Evolutionary conservation across 2,888 invertebrate genomes (phyloP).

Genomic region (Tenthredo amoena): DNA sequence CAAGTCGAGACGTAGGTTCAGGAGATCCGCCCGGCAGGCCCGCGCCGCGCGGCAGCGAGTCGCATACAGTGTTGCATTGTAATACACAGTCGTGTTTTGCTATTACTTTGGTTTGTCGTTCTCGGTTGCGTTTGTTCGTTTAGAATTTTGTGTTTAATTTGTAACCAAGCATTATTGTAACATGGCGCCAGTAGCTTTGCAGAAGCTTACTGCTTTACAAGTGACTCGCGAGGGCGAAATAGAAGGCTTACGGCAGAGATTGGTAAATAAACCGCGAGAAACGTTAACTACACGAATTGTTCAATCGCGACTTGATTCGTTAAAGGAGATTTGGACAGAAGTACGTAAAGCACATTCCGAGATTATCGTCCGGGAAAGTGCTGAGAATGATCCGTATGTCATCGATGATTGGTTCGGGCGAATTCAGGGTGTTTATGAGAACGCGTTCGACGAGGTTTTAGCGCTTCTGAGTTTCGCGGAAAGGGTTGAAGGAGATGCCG

Average conservation of each 20-base stretch:
- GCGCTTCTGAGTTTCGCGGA: background rate
- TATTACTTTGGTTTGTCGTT: too few relatives aligned
- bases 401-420: slow-evolving; percentile 24
- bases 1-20: too few relatives aligned
- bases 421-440: slow-evolving; percentile 28
- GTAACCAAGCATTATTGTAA: too few relatives aligned
- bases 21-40: too few relatives aligned
- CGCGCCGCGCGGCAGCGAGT: too few relatives aligned
- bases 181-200: background rate
- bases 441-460: background rate
- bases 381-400: slow-evolving; percentile 20
- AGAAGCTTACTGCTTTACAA: background rate
- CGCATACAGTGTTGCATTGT: too few relatives aligned
- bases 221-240: background rate
- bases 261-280: background rate
- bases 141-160: too few relatives aligned
- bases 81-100: too few relatives aligned
- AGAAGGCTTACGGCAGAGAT: background rate
- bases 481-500: background rate
- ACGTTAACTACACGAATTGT: background rate
- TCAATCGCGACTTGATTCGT: background rate
- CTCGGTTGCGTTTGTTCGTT: too few relatives aligned
- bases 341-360: slow-evolving; percentile 41
- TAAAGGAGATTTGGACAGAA: slow-evolving; percentile 36
- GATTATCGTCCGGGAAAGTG: slow-evolving; percentile 33